Conservation (phyloP, 1,140 invertebrate genomes). For the Uloborus diversus region DNA sequence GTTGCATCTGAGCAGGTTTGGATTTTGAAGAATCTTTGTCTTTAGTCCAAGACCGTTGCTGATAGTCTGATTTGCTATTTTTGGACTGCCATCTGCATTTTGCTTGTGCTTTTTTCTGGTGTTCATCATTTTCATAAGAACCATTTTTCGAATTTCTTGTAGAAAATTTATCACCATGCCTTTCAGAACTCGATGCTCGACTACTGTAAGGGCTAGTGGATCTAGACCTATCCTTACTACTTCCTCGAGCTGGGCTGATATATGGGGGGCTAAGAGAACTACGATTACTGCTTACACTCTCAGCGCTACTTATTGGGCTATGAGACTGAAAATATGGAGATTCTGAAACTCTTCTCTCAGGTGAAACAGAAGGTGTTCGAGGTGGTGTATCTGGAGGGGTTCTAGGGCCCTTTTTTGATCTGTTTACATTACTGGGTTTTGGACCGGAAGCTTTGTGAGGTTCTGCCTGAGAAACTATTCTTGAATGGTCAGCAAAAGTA, state of each 20-base stretch:
- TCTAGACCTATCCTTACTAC: conserved; percentile 47
- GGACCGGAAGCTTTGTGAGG: conserved; percentile 29
- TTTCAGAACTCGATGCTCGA: conserved; percentile 31
- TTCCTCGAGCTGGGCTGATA: conserved; percentile 28
- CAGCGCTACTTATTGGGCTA: conserved; percentile 57
- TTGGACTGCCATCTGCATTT: conserved; percentile 12
- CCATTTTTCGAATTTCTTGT: conserved; percentile 12
- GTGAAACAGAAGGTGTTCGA: conserved; percentile 59
- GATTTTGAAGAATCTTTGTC: conserved; percentile 21
- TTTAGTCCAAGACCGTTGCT: conserved; percentile 15
- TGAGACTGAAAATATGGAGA: conserved; percentile 51
- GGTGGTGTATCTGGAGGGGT: conserved; percentile 62
- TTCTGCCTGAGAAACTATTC: conserved; percentile 3
- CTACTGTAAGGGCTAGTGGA: conserved; percentile 54
- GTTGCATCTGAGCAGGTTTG: conserved; percentile 7
- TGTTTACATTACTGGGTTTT: conserved; percentile 3
- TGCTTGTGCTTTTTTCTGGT: conserved; percentile 22
- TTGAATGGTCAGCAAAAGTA: conserved; percentile 50
- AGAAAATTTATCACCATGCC: conserved; percentile 19
- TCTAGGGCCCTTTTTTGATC: conserved; percentile 54
- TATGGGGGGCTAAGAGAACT: conserved; percentile 42
- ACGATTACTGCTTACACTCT: conserved; percentile 39
- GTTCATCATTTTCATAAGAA: conserved; percentile 15
- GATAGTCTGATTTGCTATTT: conserved; percentile 8
- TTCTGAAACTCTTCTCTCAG: conserved; percentile 51